These are phyloP conservation scores for Coranthus polyacanthus DNA, from an alignment of 2,797 vertebrate genomes.

Conservation along the genomic window DNA sequence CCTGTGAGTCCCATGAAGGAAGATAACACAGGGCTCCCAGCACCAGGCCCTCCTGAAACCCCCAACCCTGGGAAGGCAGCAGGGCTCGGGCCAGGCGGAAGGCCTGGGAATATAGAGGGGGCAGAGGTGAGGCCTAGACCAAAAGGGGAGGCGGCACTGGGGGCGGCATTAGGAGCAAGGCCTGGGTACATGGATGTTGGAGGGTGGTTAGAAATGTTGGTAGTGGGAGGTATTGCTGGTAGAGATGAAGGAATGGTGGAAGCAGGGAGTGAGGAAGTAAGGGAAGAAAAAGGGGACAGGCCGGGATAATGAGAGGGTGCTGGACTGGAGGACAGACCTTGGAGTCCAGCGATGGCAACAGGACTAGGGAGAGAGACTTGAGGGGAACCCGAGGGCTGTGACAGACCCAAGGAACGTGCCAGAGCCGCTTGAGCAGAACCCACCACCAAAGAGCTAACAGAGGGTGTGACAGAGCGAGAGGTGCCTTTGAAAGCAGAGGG, in stretches of 20 bases:
- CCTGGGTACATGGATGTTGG: slow-evolving; percentile 80
- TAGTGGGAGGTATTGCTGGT: slow-evolving; percentile 67
- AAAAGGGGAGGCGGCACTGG: slow-evolving; percentile 86
- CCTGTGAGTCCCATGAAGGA: slow-evolving; percentile 93
- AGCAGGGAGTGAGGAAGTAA: slow-evolving; percentile 86
- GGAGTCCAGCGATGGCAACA: slow-evolving; percentile 84
- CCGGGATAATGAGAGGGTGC: slow-evolving; percentile 87
- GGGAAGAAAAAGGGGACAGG: slow-evolving; percentile 88
- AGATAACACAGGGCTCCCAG: slow-evolving; percentile 90
- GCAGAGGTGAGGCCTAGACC: slow-evolving; percentile 90
- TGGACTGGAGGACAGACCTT: slow-evolving; percentile 87
- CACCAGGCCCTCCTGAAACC: slow-evolving; percentile 87
- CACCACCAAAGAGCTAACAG: slow-evolving; percentile 86
- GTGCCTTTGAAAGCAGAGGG: slow-evolving; percentile 94
- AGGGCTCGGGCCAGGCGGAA: slow-evolving; percentile 86
- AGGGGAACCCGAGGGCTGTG: slow-evolving; percentile 85
- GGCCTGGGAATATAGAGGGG: slow-evolving; percentile 89
- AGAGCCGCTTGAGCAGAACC: slow-evolving; percentile 81
- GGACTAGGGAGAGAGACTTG: slow-evolving; percentile 88
- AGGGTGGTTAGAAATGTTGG: slow-evolving; percentile 74
- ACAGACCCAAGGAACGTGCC: slow-evolving; percentile 85
- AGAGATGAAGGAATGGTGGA: slow-evolving; percentile 80
- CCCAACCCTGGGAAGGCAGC: slow-evolving; percentile 91
- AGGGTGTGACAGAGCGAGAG: slow-evolving; percentile 87
- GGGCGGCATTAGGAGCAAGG: slow-evolving; percentile 78